Evolutionary conservation across 1,140 invertebrate species (phyloP).

Genomic region (Microplitis mediator): DNA sequence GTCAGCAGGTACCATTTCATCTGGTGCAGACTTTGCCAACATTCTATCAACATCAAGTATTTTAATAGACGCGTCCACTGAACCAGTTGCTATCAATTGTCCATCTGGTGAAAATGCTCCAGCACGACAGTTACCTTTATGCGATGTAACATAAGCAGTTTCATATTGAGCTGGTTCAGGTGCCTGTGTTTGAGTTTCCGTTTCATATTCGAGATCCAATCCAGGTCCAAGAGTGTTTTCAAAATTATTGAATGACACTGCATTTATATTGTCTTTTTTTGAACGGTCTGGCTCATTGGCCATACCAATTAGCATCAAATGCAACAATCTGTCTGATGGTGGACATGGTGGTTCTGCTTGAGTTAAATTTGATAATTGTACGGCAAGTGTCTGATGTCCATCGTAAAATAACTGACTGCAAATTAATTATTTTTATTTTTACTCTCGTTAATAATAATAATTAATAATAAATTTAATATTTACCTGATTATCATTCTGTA

Average conservation of each 20-base stretch:
- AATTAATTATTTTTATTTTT: conserved; percentile 50
- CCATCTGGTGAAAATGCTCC: conserved; percentile 95
- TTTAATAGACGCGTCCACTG: conserved; percentile 98
- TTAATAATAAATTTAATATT: background rate
- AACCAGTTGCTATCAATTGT: conserved; percentile 96
- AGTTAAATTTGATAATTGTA: conserved; percentile 78
- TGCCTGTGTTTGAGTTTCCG: conserved; percentile 86
- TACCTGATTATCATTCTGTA: conserved; percentile 90
- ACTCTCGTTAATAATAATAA: background rate
- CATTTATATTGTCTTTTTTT: conserved; percentile 63
- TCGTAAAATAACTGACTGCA: conserved; percentile 90
- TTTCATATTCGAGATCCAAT: conserved; percentile 94
- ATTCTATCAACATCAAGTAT: conserved; percentile 98
- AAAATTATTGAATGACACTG: conserved; percentile 66
- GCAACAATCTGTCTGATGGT: conserved; percentile 89
- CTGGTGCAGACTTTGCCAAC: conserved; percentile 91
- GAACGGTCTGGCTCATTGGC: conserved; percentile 80
- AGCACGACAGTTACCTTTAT: conserved; percentile 94
- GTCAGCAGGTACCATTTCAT: conserved; percentile 78
- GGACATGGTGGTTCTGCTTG: conserved; percentile 92
- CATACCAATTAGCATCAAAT: conserved; percentile 84
- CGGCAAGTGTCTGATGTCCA: conserved; percentile 89
- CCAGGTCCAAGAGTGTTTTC: conserved; percentile 82
- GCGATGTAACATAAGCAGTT: conserved; percentile 98
- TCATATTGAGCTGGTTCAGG: conserved; percentile 96